Evolutionary conservation across 92 coral and sea anemone species (phyloP).

Genomic region (Porites rus): DNA sequence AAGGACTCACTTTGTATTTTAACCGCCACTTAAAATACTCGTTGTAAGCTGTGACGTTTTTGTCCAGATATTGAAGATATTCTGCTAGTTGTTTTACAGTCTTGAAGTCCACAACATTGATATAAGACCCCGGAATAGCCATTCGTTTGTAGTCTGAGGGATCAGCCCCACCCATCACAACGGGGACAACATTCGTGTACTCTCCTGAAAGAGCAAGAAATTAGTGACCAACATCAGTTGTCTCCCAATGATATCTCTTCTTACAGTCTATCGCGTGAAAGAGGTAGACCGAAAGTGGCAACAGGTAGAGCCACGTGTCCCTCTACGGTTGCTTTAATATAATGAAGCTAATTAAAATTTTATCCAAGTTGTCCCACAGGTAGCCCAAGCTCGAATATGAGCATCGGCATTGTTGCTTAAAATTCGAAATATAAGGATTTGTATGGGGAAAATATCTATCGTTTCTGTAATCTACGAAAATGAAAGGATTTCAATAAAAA

Average conservation of each 20-base stretch:
- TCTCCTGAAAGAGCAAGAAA: conserved; percentile 30
- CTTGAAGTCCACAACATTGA: conserved; percentile 77
- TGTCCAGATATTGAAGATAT: conserved; percentile 61
- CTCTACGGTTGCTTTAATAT: too few relatives aligned
- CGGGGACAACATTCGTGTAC: conserved; percentile 67
- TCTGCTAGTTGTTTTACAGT: conserved; percentile 72
- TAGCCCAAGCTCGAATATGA: too few relatives aligned
- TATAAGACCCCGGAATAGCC: conserved; percentile 89
- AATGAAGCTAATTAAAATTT: too few relatives aligned
- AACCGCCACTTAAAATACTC: conserved; percentile 84
- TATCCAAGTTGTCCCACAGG: too few relatives aligned
- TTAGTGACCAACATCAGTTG: background rate
- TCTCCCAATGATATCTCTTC: background rate
- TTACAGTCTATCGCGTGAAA: too few relatives aligned
- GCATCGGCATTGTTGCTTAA: too few relatives aligned
- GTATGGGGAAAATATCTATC: too few relatives aligned
- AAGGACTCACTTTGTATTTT: conserved; percentile 32
- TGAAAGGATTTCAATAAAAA: too few relatives aligned
- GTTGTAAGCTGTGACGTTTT: conserved; percentile 81
- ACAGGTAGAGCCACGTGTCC: too few relatives aligned
- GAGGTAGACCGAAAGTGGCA: too few relatives aligned
- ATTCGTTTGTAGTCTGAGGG: conserved; percentile 40
- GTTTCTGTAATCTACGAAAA: too few relatives aligned
- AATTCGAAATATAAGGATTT: too few relatives aligned
- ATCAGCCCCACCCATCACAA: conserved; percentile 80